Conservation (phyloP, 2,797 vertebrate genomes). For the Euthynnus affinis region DNA sequence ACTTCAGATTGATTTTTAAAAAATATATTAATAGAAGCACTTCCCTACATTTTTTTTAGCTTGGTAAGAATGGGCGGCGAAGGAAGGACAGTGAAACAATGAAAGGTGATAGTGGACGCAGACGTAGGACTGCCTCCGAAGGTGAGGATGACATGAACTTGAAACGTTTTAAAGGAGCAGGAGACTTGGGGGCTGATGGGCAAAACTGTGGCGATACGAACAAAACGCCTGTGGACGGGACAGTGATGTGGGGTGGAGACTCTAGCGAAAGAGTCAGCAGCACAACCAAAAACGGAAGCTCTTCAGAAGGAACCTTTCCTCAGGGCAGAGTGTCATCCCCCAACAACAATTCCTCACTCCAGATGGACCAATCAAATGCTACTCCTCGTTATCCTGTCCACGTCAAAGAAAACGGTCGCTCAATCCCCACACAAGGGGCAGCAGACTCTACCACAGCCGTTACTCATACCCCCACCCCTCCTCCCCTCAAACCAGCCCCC, state of each 20-base stretch:
- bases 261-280: slow-evolving; percentile 80
- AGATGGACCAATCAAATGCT: slow-evolving; percentile 90
- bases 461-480: slow-evolving; percentile 82
- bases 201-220: slow-evolving; percentile 86
- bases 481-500: slow-evolving; percentile 89
- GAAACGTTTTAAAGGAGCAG: slow-evolving; percentile 94
- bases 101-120: slow-evolving; percentile 89
- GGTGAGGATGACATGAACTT: slow-evolving; percentile 92
- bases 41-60: slow-evolving; percentile 36
- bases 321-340: slow-evolving; percentile 71
- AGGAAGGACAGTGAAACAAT: slow-evolving; percentile 84
- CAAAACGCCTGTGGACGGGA: slow-evolving; percentile 86
- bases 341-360: slow-evolving; percentile 70
- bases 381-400: slow-evolving; percentile 79
- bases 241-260: slow-evolving; percentile 88
- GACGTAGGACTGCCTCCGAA: slow-evolving; percentile 93
- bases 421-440: slow-evolving; percentile 89
- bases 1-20: background rate
- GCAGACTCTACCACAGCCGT: slow-evolving; percentile 81
- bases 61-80: slow-evolving; percentile 75
- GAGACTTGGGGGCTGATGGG: slow-evolving; percentile 82
- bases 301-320: slow-evolving; percentile 71
- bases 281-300: slow-evolving; percentile 79
- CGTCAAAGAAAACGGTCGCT: slow-evolving; percentile 96
- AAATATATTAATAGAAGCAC: background rate